A percentile compares a stretch with the other conserved stretches of the same genome.
Evolutionary conservation across 2,888 invertebrate species (phyloP).

Genomic region (Macaria liturata): DNA sequence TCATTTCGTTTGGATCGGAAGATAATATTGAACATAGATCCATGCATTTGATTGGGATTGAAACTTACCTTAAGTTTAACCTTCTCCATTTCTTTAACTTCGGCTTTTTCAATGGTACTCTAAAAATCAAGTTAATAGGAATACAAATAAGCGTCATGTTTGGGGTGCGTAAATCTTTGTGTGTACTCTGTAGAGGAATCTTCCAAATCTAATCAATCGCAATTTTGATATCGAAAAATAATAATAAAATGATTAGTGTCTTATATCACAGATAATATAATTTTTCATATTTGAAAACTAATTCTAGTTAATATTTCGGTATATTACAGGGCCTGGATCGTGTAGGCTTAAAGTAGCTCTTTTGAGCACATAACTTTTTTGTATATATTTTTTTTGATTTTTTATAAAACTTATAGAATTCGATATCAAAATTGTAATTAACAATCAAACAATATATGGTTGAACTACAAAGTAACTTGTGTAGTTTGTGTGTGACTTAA

Average conservation of each 20-base stretch:
- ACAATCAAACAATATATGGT: conserved; percentile 12
- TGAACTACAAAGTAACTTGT: conserved; percentile 28
- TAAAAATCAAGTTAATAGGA: conserved; percentile 66
- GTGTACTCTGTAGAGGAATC: conserved; percentile 18
- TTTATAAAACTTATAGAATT: background rate
- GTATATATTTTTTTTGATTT: too few relatives aligned
- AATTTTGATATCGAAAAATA: conserved; percentile 13
- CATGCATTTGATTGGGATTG: conserved; percentile 39
- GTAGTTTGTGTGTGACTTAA: conserved; percentile 27
- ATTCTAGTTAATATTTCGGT: too few relatives aligned
- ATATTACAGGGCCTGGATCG: too few relatives aligned
- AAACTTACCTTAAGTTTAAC: conserved; percentile 76
- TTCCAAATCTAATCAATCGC: conserved; percentile 10
- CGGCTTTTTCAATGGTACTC: conserved; percentile 67
- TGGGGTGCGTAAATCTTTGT: conserved; percentile 36
- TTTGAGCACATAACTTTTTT: too few relatives aligned
- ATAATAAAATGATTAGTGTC: too few relatives aligned
- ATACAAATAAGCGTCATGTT: conserved; percentile 58
- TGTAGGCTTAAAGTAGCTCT: too few relatives aligned
- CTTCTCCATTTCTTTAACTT: conserved; percentile 61
- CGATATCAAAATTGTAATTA: conserved; percentile 23
- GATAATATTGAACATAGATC: conserved; percentile 24
- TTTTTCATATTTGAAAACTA: too few relatives aligned
- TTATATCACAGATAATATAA: too few relatives aligned
- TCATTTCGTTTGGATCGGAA: conserved; percentile 18